phyloP scores from a whole-genome alignment of 1,140 invertebrate species.

The Papilio glaucus region DNA sequence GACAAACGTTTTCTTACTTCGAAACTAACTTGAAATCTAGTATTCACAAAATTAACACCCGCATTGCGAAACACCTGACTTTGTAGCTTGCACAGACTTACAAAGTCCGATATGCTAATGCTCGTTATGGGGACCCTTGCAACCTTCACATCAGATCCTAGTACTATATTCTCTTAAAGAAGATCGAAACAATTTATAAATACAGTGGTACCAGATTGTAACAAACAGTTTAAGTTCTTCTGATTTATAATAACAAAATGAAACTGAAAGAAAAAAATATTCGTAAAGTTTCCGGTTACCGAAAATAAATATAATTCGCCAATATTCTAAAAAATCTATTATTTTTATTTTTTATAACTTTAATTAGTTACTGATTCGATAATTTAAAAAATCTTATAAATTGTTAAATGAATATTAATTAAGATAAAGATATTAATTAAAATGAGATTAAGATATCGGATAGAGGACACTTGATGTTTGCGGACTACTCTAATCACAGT shows the following conservation, averaged over 20 bases:
- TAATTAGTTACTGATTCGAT: too few species aligned
- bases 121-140: background rate
- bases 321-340: too few species aligned
- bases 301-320: too few species aligned
- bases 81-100: background rate
- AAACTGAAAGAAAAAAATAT: too few species aligned
- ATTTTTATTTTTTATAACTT: too few species aligned
- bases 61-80: conserved; percentile 9
- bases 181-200: conserved; percentile 2
- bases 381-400: background rate
- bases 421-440: conserved; percentile 23
- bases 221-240: background rate
- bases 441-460: conserved; percentile 15
- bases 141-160: background rate
- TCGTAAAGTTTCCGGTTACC: too few species aligned
- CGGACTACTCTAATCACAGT: conserved; percentile 53
- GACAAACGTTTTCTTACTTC: background rate
- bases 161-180: background rate
- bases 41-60: conserved; percentile 16
- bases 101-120: conserved; percentile 21
- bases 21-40: background rate
- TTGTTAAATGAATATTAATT: background rate
- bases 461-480: conserved; percentile 28
- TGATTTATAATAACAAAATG: too few species aligned
- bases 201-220: background rate